Conservation (phyloP, 1,140 invertebrate genomes). For the Campoletis sonorensis region DNA sequence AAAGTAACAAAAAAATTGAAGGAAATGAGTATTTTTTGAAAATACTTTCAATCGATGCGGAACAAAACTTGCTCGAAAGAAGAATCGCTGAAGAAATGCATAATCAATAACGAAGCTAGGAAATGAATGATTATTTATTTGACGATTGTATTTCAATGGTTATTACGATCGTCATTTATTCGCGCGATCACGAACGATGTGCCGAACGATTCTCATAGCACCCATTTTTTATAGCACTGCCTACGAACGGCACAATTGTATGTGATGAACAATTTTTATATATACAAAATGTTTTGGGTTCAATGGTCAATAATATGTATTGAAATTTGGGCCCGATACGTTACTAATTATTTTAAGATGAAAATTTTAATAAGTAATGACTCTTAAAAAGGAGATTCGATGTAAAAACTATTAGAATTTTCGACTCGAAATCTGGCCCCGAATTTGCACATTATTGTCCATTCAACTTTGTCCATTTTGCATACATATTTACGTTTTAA, state of each 20-base stretch:
- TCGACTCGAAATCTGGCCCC: too few relatives aligned
- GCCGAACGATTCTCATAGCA: slow-evolving; percentile 36
- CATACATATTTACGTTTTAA: neutral
- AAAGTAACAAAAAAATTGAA: neutral
- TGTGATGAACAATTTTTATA: slow-evolving; percentile 10
- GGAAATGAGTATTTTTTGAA: neutral
- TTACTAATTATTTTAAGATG: neutral
- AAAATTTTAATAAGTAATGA: neutral
- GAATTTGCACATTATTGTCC: too few relatives aligned
- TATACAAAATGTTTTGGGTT: too few relatives aligned
- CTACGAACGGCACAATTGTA: slow-evolving; percentile 33
- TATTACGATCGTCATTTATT: too few relatives aligned
- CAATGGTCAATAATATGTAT: neutral
- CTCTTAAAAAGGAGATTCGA: too few relatives aligned
- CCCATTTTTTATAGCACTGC: slow-evolving; percentile 27
- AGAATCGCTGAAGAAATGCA: slow-evolving; percentile 14
- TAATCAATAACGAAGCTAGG: slow-evolving; percentile 16
- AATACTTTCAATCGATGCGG: slow-evolving; percentile 17
- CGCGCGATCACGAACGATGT: slow-evolving; percentile 3
- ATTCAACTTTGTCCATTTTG: neutral
- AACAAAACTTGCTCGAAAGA: neutral
- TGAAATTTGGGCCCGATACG: too few relatives aligned
- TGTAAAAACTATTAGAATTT: too few relatives aligned
- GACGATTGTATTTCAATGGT: neutral
- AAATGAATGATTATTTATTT: slow-evolving; percentile 44